Base-by-base conservation (phyloP, 2,797 vertebrate genomes). In the Spinus pinus region DNA sequence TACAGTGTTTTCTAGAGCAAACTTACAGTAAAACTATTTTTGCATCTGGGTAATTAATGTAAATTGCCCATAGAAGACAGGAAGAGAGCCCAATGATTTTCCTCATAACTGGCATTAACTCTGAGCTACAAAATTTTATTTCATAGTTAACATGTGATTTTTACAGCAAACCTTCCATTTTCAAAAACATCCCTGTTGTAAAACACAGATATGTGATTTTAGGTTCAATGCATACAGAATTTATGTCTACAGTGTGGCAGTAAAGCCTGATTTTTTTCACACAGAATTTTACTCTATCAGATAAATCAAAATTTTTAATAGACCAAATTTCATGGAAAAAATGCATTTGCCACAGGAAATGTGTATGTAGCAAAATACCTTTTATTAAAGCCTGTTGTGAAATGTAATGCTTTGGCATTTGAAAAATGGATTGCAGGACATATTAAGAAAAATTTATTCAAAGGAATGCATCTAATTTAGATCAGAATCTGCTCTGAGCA, bases 321-420 rank as follows among this genome's bases (percentile, higher is more conserved):
- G 21, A 93, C 31, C 7, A 39, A 70, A 95, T 97, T 96, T 92
- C 56, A 92, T 91, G 86, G 75, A 42, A 51, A 90, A 67, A 41
- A 95, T 81, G 49, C 51, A 80, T 86, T 96, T 97, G 92, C 64
- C 64, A 94, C 73, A 95, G 83, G 86, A 96, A 94, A 88, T 77
- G 20, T 71, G 30, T 77, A 64, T 88, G 41, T 71, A 88, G 75
- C 62, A 91, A 97, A 94, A 93, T 86, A 86, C 33, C 70, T 96
- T 95, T 97, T 91, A 82, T 94, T 94, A 95, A 75, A 61, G 79
- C 37, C 84, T 95, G 49, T 73, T 95, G 51, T 87, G 74, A 96
- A 97, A 90, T 88, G 66, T 78, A 67, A 65, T 92, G 71, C 93
- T 91, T 96, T 96, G 81, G 56, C 85, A 90, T 84, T 86, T 95